These are phyloP conservation scores for Apamea crenata DNA, from an alignment of 2,888 invertebrate species.

Conservation along the genomic window DNA sequence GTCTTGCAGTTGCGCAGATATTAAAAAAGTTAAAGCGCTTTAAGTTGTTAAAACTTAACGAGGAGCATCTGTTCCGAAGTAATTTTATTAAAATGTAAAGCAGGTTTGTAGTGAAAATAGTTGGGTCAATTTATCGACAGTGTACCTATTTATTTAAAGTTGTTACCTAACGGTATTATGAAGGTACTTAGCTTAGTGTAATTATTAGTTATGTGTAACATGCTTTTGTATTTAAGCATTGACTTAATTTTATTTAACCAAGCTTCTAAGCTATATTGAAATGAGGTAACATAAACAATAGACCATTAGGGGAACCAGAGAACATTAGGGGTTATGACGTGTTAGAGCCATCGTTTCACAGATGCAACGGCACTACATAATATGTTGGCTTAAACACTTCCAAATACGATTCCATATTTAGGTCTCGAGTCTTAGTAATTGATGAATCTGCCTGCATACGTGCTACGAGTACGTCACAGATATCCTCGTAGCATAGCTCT, in stretches of 20 bases:
- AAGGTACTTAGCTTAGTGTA: not conserved
- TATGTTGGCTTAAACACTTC: not conserved
- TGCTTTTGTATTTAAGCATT: not conserved
- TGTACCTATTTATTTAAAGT: not conserved
- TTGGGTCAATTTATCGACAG: not conserved
- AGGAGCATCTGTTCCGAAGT: constrained; percentile 19
- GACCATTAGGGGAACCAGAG: too few species aligned
- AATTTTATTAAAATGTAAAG: constrained; percentile 12
- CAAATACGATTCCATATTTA: not conserved
- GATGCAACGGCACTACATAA: not conserved
- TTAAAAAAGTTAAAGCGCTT: constrained; percentile 51
- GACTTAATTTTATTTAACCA: not conserved
- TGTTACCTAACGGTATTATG: not conserved
- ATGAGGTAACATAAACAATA: not conserved
- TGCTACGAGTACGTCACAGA: not conserved
- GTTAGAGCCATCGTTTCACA: not conserved
- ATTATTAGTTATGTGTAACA: not conserved
- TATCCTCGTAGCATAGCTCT: not conserved
- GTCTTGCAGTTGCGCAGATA: constrained; percentile 35
- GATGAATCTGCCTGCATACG: not conserved
- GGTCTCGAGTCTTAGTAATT: not conserved
- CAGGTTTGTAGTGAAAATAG: not conserved
- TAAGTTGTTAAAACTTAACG: constrained; percentile 24
- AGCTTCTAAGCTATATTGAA: not conserved
- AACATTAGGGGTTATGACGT: not conserved